phyloP scores from a whole-genome alignment of 2,888 invertebrate genomes.

The Caenorhabditis angaria region DNA sequence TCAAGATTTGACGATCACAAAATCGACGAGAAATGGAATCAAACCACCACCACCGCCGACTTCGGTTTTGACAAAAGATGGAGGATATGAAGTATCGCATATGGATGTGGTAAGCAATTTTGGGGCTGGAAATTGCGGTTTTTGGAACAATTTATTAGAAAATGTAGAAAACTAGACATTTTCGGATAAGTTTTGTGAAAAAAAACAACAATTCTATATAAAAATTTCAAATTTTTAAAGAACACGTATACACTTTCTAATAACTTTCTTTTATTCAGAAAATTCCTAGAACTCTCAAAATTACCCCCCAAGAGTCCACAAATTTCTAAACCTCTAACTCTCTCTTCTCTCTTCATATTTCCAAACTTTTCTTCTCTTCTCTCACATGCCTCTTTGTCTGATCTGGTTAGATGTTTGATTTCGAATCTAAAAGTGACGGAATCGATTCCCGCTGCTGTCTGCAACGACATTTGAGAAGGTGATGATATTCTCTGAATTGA shows the following conservation, averaged over 20 bases:
- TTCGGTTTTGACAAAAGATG: conserved; percentile 25
- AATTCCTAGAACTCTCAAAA: too few species aligned
- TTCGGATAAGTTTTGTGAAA: too few species aligned
- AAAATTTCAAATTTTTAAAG: too few species aligned
- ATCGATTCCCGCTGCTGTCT: conserved; percentile 3
- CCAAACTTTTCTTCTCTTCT: background rate
- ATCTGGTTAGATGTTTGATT: background rate
- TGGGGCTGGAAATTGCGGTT: background rate
- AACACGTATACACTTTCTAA: too few species aligned
- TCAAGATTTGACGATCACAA: background rate
- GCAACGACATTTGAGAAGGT: conserved; percentile 31
- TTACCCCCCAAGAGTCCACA: too few species aligned
- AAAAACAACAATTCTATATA: background rate
- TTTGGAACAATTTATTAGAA: too few species aligned
- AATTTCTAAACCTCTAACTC: too few species aligned
- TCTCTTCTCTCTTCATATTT: background rate
- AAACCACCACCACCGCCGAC: conserved; percentile 42
- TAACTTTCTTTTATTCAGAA: too few species aligned
- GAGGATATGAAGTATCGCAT: conserved; percentile 47
- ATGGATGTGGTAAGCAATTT: conserved; percentile 54
- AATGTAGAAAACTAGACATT: too few species aligned
- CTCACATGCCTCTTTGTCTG: background rate
- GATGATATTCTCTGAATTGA: conserved; percentile 8
- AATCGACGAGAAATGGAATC: conserved; percentile 1
- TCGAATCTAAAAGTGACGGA: background rate